Percentiles rank a stretch among this genome's conserved stretches.
These are phyloP conservation scores for Crax fasciolata DNA, from an alignment of 2,797 vertebrate genomes.

Conservation along the genomic window DNA sequence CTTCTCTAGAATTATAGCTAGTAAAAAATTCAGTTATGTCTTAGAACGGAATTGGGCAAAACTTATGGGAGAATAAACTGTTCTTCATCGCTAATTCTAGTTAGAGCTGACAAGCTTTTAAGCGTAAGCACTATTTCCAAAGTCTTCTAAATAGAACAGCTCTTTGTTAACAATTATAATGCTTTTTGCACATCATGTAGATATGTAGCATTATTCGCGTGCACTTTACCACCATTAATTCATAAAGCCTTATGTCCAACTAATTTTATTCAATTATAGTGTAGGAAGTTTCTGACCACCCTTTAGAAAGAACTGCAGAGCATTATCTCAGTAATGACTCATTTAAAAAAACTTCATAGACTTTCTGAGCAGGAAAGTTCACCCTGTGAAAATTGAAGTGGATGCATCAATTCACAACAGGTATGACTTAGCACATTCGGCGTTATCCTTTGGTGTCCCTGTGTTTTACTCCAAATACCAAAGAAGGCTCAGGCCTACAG, in stretches of 20 bases:
- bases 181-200: background rate
- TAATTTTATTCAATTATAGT: background rate
- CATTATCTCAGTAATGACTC: background rate
- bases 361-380: background rate
- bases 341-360: background rate
- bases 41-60: background rate
- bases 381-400: background rate
- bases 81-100: background rate
- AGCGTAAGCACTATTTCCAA: background rate
- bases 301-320: background rate
- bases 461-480: background rate
- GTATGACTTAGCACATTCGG: background rate
- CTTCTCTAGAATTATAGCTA: background rate
- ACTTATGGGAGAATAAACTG: background rate
- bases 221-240: background rate
- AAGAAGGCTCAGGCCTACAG: background rate
- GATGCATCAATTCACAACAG: background rate
- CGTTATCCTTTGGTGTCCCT: background rate
- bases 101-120: background rate
- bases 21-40: background rate
- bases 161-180: constrained; percentile 1
- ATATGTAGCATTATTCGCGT: background rate
- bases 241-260: background rate
- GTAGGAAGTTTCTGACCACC: background rate
- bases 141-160: background rate